Percentiles rank a stretch among this genome's conserved stretches.
These are phyloP conservation scores for Sesia bembeciformis DNA, from an alignment of 2,888 invertebrate species.

Conservation along the genomic window DNA sequence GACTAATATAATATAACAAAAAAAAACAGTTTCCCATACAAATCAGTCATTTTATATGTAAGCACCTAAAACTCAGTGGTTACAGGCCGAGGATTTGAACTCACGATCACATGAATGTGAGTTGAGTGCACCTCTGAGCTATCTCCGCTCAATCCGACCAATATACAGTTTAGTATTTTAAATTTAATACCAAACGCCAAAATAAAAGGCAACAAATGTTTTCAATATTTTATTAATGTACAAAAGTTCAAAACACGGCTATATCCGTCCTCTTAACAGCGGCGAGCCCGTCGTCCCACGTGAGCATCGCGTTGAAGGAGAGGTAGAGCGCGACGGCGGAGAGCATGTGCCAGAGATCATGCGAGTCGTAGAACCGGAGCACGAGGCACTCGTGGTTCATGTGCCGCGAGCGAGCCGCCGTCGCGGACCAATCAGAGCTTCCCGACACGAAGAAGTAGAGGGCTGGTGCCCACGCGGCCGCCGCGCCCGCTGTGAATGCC, in stretches of 20 bases:
- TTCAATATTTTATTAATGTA: background rate
- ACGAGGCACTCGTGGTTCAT: slow-evolving; percentile 72
- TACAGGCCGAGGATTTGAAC: too few species aligned
- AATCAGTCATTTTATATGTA: too few species aligned
- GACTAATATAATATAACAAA: too few species aligned
- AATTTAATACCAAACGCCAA: too few species aligned
- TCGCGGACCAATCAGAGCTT: slow-evolving; percentile 44
- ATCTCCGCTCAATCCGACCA: too few species aligned
- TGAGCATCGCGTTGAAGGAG: slow-evolving; percentile 86
- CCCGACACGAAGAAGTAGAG: slow-evolving; percentile 67
- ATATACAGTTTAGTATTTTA: too few species aligned
- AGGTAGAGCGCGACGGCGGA: slow-evolving; percentile 89
- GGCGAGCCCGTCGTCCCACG: slow-evolving; percentile 88
- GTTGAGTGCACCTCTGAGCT: too few species aligned
- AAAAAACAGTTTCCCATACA: too few species aligned
- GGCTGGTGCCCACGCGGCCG: slow-evolving; percentile 79
- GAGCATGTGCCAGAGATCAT: slow-evolving; percentile 92
- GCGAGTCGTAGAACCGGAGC: slow-evolving; percentile 86
- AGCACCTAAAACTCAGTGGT: too few species aligned
- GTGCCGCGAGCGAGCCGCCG: slow-evolving; percentile 83
- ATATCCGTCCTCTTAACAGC: slow-evolving; percentile 82
- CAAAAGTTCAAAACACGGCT: slow-evolving; percentile 79
- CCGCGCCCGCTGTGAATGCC: slow-evolving; percentile 77
- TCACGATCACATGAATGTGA: too few species aligned
- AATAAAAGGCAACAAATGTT: too few species aligned